Percentiles rank a stretch among this genome's conserved stretches.
Evolutionary conservation across 2,113 vertebrate species (phyloP).

Genomic region (Oenanthe oenanthe): DNA sequence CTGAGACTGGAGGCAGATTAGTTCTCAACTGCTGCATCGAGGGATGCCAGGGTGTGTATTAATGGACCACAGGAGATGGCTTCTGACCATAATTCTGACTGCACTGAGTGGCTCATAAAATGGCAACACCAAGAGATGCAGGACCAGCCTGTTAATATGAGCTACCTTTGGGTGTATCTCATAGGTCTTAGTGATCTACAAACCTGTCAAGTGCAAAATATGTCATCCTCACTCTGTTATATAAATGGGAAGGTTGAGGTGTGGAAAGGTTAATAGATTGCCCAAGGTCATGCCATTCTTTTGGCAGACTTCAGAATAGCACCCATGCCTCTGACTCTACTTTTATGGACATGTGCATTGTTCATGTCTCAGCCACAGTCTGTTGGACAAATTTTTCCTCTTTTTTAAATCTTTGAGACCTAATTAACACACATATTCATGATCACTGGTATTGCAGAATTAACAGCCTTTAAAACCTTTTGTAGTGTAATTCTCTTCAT

Average conservation of each 20-base stretch:
- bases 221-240: conserved; percentile 22
- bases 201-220: conserved; percentile 34
- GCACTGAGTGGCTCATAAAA: not conserved
- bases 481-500: not conserved
- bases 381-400: not conserved
- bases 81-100: conserved; percentile 23
- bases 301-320: not conserved
- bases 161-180: conserved; percentile 12
- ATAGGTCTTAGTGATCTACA: conserved; percentile 32
- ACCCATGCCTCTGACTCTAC: not conserved
- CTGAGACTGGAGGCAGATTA: conserved; percentile 66
- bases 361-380: not conserved
- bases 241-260: conserved; percentile 9
- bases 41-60: conserved; percentile 30
- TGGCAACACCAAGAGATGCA: not conserved
- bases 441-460: not conserved
- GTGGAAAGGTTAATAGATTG: not conserved
- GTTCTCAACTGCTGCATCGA: conserved; percentile 25
- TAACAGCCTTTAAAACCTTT: not conserved
- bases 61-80: conserved; percentile 19
- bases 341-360: not conserved
- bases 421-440: not conserved
- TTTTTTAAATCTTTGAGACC: not conserved
- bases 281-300: conserved; percentile 41
- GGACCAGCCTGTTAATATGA: not conserved